Evolutionary conservation across 2,888 invertebrate species (phyloP).

Genomic region (Drosophila quinaria): DNA sequence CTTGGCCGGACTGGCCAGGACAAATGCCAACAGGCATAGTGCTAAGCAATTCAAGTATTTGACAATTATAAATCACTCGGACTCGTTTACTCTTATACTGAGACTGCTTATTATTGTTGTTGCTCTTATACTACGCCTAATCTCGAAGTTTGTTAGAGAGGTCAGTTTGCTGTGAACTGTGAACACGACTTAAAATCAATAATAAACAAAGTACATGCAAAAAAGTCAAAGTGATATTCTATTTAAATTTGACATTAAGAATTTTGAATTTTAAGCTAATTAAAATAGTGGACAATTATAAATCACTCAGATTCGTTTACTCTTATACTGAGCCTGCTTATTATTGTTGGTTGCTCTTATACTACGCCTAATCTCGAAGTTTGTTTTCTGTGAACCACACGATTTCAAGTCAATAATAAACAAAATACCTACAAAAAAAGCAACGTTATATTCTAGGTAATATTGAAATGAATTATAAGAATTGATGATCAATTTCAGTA

Average conservation of each 20-base stretch:
- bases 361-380: conserved; percentile 15
- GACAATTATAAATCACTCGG: neutral
- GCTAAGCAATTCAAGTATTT: conserved; percentile 53
- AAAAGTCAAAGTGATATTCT: neutral
- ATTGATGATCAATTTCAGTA: no score
- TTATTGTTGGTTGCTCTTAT: neutral
- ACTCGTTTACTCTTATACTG: neutral
- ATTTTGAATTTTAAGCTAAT: neutral
- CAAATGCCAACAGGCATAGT: conserved; percentile 70
- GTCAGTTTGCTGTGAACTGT: conserved; percentile 35
- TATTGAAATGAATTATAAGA: no score
- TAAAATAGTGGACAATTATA: neutral
- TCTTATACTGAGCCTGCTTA: neutral
- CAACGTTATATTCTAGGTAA: neutral
- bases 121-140: conserved; percentile 9
- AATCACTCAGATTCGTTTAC: neutral
- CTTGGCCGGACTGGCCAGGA: conserved; percentile 78
- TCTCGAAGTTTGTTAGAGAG: conserved; percentile 17
- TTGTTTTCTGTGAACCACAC: conserved; percentile 22
- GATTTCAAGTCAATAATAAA: neutral
- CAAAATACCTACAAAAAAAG: neutral
- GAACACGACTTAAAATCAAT: no score
- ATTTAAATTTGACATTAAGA: neutral
- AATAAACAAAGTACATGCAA: neutral
- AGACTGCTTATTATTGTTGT: neutral